A percentile compares a stretch with the other conserved stretches of the same genome.
phyloP scores from a whole-genome alignment of 2,888 invertebrate genomes.

The Diaphora mendica region DNA sequence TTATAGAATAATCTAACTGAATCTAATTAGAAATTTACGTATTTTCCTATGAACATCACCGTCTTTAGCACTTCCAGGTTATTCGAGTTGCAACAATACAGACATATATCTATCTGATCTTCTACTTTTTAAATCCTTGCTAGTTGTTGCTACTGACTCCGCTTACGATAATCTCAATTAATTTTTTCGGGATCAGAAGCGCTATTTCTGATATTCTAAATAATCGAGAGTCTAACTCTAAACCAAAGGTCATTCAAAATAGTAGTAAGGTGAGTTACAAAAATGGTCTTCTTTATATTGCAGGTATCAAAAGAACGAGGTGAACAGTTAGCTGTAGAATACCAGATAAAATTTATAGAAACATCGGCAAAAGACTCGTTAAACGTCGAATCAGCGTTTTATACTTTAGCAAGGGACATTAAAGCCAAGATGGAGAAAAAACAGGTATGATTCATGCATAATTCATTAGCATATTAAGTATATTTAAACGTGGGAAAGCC shows the following conservation, averaged over 20 bases:
- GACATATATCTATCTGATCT: too few relatives aligned
- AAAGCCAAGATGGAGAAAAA: slow-evolving; percentile 99
- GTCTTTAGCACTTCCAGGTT: too few relatives aligned
- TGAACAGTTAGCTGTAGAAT: slow-evolving; percentile 98
- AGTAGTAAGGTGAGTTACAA: neutral
- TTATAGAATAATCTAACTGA: neutral
- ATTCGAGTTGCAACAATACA: too few relatives aligned
- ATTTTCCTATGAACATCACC: too few relatives aligned
- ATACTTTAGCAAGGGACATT: slow-evolving; percentile 98
- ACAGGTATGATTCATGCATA: slow-evolving; percentile 88
- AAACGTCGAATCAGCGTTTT: slow-evolving; percentile 99
- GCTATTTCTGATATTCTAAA: too few relatives aligned
- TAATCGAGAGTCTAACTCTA: too few relatives aligned
- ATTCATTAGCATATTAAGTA: too few relatives aligned
- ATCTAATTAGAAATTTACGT: too few relatives aligned
- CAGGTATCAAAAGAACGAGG: slow-evolving; percentile 97
- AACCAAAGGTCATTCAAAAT: neutral
- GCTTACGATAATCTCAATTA: too few relatives aligned
- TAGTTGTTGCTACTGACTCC: too few relatives aligned
- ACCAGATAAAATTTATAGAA: slow-evolving; percentile 99
- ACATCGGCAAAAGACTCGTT: slow-evolving; percentile 99
- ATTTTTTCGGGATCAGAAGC: too few relatives aligned
- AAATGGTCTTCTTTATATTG: slow-evolving; percentile 35
- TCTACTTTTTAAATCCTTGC: too few relatives aligned
- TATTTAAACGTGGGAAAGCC: neutral